Base-by-base conservation (phyloP, 2,113 vertebrate genomes). In the Pterocles burchelli region DNA sequence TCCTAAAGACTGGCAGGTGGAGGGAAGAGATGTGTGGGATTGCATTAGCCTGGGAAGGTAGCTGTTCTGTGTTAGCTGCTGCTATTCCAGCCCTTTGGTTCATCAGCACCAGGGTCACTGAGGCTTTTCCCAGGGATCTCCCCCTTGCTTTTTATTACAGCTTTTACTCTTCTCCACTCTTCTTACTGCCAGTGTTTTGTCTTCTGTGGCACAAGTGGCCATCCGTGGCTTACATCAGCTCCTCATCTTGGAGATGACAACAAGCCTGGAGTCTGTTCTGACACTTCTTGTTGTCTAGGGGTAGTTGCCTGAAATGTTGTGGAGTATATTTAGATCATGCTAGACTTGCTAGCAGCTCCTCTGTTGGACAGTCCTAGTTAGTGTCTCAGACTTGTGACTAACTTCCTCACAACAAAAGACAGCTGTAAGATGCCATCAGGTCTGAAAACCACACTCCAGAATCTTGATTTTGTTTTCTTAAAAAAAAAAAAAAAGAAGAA, bases 351-450 rank as follows among this genome's bases (percentile, higher is more conserved):
- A 77, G 48, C 68, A 81, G 29, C 90, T 90, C 63, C 21, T 72
- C 41, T 49, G 25, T 81, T 52, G 91, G 76, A 57, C 54, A 75
- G 81, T 63, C 36, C 52, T 89, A 70, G 36, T 66, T 48, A 36
- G 34, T 25, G 49, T 73, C 63, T 94, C 76, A 88, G 48, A 62
- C 85, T 90, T 91, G 55, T 88, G 89, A 88, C 88, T 89, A 90
- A 94, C 71, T 93, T 94, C 77, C 89, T 93, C 71, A 65, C 70
- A 88, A 91, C 86, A 95, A 89, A 93, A 85, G 81, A 77, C 79
- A 95, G 88, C 86, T 96, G 85, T 80, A 62, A 90, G 79, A 85
- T 95, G 89, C 71, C 71, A 84, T 91, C 83, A 76, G 67, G 54
- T 93, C 83, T 94, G 65, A 94, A 95, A 93, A 84, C 84, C 75